Evolutionary conservation across 2,888 invertebrate genomes (phyloP).

Genomic region (Zaprionus obscuricornis): DNA sequence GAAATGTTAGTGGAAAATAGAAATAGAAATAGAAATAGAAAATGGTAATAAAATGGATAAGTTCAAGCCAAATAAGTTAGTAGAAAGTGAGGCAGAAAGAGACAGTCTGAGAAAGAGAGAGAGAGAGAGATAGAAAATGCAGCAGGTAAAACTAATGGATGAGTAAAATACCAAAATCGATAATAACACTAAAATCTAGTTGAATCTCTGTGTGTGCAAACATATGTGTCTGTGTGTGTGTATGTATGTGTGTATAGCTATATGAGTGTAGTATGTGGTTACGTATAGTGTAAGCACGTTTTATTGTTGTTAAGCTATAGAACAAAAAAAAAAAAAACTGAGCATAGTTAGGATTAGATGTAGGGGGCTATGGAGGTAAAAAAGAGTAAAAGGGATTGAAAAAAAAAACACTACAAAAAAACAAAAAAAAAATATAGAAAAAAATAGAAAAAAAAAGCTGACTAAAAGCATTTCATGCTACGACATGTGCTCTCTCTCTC

Average conservation of each 20-base stretch:
- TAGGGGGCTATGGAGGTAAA: no score
- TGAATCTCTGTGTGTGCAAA: neutral
- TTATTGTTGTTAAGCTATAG: constrained; percentile 68
- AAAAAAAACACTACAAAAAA: constrained; percentile 29
- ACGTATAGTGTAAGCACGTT: constrained; percentile 66
- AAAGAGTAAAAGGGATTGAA: constrained; percentile 2
- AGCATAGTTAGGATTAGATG: no score
- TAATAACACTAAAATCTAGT: constrained; percentile 29
- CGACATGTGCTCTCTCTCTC: no score
- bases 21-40: no score
- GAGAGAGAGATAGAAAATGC: neutral
- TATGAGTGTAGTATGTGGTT: constrained; percentile 24
- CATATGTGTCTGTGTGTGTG: neutral
- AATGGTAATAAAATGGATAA: neutral
- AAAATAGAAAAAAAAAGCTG: no score
- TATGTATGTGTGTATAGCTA: constrained; percentile 9
- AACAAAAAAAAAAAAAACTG: constrained; percentile 25
- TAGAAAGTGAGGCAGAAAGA: constrained; percentile 9
- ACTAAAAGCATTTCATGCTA: constrained; percentile 60
- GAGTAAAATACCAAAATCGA: constrained; percentile 23
- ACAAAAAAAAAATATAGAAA: no score
- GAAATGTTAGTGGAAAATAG: constrained; percentile 41
- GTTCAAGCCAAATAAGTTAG: no score
- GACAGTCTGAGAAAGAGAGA: constrained; percentile 13
- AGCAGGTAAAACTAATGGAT: constrained; percentile 44